Conservation (phyloP, 2,113 vertebrate species). For the Megalops atlanticus region DNA sequence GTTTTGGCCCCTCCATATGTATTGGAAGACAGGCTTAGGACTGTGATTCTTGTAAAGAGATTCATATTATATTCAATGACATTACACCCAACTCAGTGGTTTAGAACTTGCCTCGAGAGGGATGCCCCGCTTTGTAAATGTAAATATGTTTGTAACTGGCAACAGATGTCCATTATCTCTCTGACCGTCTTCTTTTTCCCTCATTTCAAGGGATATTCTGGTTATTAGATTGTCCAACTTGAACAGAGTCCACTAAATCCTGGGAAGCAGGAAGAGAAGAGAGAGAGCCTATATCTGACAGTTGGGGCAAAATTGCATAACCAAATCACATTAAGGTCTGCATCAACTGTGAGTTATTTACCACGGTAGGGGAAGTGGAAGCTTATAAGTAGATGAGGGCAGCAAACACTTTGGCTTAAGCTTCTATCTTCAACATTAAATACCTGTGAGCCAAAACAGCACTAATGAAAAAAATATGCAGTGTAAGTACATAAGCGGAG, state of each 20-base stretch:
- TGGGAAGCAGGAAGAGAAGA: background rate
- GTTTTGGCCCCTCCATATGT: too few relatives aligned
- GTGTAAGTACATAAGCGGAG: conserved; percentile 34
- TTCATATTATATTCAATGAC: too few relatives aligned
- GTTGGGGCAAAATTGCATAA: background rate
- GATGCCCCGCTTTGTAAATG: background rate
- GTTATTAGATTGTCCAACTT: background rate
- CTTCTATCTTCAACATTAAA: too few relatives aligned
- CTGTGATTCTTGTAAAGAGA: too few relatives aligned
- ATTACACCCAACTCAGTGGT: too few relatives aligned
- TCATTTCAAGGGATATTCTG: background rate
- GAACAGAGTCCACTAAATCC: background rate
- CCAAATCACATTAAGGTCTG: background rate
- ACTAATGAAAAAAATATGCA: conserved; percentile 22
- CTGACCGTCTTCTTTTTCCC: background rate
- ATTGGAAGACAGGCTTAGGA: too few relatives aligned
- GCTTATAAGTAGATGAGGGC: background rate
- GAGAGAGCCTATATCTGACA: background rate
- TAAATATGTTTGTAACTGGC: background rate
- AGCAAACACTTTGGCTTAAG: background rate
- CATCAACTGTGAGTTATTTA: background rate
- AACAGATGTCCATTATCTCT: background rate
- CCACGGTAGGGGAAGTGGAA: background rate
- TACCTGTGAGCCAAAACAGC: conserved; percentile 46
- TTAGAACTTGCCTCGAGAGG: too few relatives aligned